Percentiles rank a stretch among this genome's conserved stretches.
phyloP scores from a whole-genome alignment of 2,113 vertebrate species.

The Leptocoma aspasia region DNA sequence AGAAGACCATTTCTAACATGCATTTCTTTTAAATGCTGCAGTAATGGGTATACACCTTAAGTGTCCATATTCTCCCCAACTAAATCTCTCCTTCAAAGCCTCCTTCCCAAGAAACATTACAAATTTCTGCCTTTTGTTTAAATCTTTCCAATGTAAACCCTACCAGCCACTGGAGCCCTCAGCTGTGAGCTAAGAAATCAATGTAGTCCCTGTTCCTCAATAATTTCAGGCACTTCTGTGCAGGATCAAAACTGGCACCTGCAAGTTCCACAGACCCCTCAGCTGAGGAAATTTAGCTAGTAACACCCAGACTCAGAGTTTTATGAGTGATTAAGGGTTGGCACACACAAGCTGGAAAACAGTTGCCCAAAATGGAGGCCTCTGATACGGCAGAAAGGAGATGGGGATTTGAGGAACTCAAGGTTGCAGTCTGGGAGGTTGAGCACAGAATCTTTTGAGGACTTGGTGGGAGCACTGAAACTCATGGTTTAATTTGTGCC shows the following conservation, averaged over 20 bases:
- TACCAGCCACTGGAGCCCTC: neutral
- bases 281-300: neutral
- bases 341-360: fast-evolving
- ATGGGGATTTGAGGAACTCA: neutral
- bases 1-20: neutral
- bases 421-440: neutral
- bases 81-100: neutral
- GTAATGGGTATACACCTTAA: neutral
- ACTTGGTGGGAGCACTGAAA: fast-evolving
- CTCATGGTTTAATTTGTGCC: fast-evolving
- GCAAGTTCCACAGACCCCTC: neutral
- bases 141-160: neutral
- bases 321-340: neutral
- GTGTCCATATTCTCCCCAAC: neutral
- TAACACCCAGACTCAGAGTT: neutral
- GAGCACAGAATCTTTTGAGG: neutral
- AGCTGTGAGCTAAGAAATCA: neutral
- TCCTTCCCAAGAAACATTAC: neutral
- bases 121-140: neutral
- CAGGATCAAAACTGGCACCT: neutral
- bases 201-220: fast-evolving
- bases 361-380: neutral
- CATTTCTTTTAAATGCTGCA: neutral
- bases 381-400: neutral
- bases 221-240: neutral